phyloP scores from a whole-genome alignment of 2,797 vertebrate species.

The Ispidina lecontei region DNA sequence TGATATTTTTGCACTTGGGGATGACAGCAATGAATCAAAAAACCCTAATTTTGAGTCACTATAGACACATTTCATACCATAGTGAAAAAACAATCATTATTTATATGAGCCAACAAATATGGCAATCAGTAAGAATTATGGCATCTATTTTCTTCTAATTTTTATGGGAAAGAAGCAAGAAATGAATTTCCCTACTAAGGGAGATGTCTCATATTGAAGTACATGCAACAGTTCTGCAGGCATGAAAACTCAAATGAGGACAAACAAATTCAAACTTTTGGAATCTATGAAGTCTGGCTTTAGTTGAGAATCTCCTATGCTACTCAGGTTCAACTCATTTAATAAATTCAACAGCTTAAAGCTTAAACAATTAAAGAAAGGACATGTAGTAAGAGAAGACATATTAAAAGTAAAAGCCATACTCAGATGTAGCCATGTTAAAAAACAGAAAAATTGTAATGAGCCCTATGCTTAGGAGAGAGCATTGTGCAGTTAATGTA shows the following conservation, averaged over 20 bases:
- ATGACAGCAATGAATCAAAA: background rate
- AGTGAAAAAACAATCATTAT: background rate
- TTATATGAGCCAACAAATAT: background rate
- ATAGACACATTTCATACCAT: background rate
- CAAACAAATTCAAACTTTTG: background rate
- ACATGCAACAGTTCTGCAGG: background rate
- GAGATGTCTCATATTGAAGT: background rate
- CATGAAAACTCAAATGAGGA: background rate
- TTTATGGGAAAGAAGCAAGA: background rate
- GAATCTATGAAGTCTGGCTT: background rate
- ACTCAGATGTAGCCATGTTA: constrained; percentile 44
- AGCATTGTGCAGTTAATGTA: constrained; percentile 78
- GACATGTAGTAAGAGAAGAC: constrained; percentile 12
- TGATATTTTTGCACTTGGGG: background rate
- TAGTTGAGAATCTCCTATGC: background rate
- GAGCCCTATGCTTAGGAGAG: constrained; percentile 65
- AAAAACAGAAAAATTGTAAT: constrained; percentile 65
- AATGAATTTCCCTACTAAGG: background rate
- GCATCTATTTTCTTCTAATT: background rate
- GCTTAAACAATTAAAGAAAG: constrained; percentile 58
- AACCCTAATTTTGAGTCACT: background rate
- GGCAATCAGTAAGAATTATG: background rate
- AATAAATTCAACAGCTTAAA: constrained; percentile 51
- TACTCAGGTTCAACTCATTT: constrained; percentile 35
- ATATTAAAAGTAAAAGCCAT: constrained; percentile 67